A percentile compares a stretch with the other conserved stretches of the same genome.
Evolutionary conservation across 2,113 vertebrate genomes (phyloP).

Genomic region (Cyprinodon brontotheroides): DNA sequence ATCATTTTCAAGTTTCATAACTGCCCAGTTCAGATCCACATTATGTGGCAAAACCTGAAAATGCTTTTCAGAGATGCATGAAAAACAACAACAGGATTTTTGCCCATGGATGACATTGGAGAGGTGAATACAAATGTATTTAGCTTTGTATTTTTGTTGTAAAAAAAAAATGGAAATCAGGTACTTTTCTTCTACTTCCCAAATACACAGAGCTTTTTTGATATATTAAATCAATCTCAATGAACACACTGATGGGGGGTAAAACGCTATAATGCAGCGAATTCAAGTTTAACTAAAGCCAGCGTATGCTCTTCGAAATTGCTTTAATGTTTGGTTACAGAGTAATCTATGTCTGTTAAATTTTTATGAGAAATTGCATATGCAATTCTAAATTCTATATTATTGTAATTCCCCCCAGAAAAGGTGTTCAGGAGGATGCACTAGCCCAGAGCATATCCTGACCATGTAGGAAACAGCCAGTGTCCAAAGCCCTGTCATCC

Average conservation of each 20-base stretch:
- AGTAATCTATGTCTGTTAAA: constrained; percentile 56
- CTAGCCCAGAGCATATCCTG: constrained; percentile 51
- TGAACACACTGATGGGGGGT: neutral
- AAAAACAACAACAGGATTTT: too few relatives aligned
- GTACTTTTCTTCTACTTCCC: neutral
- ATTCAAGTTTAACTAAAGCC: constrained; percentile 19
- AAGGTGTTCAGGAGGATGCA: constrained; percentile 77
- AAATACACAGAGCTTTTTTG: neutral
- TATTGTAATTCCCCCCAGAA: constrained; percentile 42
- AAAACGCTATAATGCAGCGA: neutral
- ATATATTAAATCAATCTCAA: neutral
- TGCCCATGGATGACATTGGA: neutral
- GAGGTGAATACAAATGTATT: neutral
- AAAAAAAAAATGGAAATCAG: neutral
- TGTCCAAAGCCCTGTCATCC: constrained; percentile 55
- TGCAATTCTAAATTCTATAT: constrained; percentile 74
- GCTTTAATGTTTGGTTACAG: neutral
- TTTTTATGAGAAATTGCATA: constrained; percentile 66
- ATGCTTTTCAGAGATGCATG: neutral
- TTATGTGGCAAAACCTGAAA: neutral
- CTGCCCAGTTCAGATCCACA: too few relatives aligned
- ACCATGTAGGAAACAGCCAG: constrained; percentile 46
- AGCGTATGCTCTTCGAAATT: constrained; percentile 4
- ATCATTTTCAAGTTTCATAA: too few relatives aligned
- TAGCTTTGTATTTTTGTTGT: neutral